Conservation (phyloP, 1,140 invertebrate species). For the Cherax quadricarinatus region DNA sequence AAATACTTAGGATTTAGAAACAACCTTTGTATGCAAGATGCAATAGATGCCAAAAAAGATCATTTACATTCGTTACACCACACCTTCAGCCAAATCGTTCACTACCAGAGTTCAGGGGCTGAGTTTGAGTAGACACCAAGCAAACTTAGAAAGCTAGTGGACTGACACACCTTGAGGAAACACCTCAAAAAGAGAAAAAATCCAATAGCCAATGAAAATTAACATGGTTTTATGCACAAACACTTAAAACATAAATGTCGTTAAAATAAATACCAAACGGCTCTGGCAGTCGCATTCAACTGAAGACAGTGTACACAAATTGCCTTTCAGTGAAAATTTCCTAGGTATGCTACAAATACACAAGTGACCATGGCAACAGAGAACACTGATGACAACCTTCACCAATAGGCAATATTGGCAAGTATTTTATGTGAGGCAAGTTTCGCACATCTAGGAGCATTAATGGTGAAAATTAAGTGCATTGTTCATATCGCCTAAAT, state of each 20-base stretch:
- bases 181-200: slow-evolving; percentile 8
- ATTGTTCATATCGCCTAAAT: background rate
- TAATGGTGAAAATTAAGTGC: background rate
- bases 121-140: slow-evolving; percentile 34
- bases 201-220: slow-evolving; percentile 1
- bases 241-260: background rate
- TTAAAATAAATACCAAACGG: background rate
- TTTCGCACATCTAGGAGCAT: background rate
- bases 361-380: slow-evolving; percentile 10
- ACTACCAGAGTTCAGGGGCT: slow-evolving; percentile 35
- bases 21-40: slow-evolving; percentile 18
- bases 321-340: background rate
- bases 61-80: background rate
- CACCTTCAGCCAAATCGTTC: slow-evolving; percentile 24
- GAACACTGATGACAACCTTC: slow-evolving; percentile 2
- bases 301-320: background rate
- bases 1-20: background rate
- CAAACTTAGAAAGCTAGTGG: slow-evolving; percentile 23
- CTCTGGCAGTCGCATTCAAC: slow-evolving; percentile 8
- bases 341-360: background rate
- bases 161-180: slow-evolving; percentile 27
- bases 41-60: background rate
- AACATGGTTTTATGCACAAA: background rate
- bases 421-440: background rate
- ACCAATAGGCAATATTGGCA: background rate